These are phyloP conservation scores for Falco columbarius DNA, from an alignment of 2,797 vertebrate genomes.

Conservation along the genomic window DNA sequence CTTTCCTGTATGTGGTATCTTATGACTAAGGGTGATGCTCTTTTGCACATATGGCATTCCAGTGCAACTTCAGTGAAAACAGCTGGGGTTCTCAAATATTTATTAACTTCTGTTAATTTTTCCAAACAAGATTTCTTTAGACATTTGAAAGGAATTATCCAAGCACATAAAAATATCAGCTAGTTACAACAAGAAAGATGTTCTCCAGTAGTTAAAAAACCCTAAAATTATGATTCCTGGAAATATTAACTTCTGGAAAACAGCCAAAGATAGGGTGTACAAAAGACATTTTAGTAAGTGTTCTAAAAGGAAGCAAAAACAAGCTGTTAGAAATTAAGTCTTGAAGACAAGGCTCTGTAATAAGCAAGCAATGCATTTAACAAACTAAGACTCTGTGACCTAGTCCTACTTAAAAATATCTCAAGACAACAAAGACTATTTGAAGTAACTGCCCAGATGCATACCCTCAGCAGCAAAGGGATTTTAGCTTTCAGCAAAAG, in stretches of 20 bases:
- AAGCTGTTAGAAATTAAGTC: neutral
- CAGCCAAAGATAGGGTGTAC: neutral
- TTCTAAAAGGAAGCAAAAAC: neutral
- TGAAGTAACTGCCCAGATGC: rapidly evolving
- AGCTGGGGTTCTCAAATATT: conserved; percentile 54
- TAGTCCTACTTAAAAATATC: neutral
- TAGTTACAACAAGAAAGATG: neutral
- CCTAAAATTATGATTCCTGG: neutral
- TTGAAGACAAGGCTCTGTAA: neutral
- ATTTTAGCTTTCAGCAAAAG: neutral
- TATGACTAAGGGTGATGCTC: neutral
- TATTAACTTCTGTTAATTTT: neutral
- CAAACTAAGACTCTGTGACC: neutral
- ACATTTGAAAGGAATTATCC: neutral
- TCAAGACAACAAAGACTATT: neutral
- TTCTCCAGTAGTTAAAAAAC: neutral
- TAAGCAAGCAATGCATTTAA: neutral
- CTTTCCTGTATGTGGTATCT: neutral
- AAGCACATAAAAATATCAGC: neutral
- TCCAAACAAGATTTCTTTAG: conserved; percentile 27
- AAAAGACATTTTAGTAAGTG: neutral
- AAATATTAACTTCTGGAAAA: neutral
- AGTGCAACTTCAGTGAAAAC: neutral
- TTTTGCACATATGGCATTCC: neutral
- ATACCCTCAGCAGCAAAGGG: neutral